Evolutionary conservation across 2,113 vertebrate genomes (phyloP), one percentile per base, ranked within the genome.

Genomic region (Petroica traversi): DNA sequence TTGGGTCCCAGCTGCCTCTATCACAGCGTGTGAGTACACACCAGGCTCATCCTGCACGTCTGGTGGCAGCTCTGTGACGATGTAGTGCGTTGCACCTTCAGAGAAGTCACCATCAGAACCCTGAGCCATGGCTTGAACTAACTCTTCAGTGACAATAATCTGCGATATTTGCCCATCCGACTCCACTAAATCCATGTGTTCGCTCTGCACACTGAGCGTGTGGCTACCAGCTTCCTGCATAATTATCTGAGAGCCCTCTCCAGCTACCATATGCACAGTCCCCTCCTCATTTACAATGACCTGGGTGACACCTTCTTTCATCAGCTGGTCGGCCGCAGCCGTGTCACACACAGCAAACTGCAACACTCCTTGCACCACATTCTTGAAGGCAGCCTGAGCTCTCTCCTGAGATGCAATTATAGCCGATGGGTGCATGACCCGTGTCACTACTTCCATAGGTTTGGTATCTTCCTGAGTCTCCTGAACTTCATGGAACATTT

Each of bases 201-300:
- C 97, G 0, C 97, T 96, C 3, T 96, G 98, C 72, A 98, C 85
- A 6, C 96, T 95, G 69, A 98, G 95, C 0, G 96, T 58, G 9
- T 96, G 97, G 12, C 97, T 91, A 55, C 93, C 97, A 0, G 98
- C 93, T 76, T 98, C 98, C 94, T 98, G 98, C 98, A 98, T 98
- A 85, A 98, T 97, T 82, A 98, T 97, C 79, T 98, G 98, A 29
- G 98, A 94, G 36, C 98, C 98, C 87, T 98, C 98, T 41, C 97
- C 83, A 28, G 98, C 97, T 77, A 98, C 98, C 98, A 98, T 98
- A 88, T 98, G 98, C 52, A 98, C 97, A 7, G 98, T 96, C 13
- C 99, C 99, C 88, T 99, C 99, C 38, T 99, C 98, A 34, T 99
- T 99, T 92, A 99, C 98, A 31, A 99, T 99, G 88, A 99, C 98